These are phyloP conservation scores for Quadroppia sp. DNA, from an alignment of 2,888 invertebrate genomes.

Conservation along the genomic window DNA sequence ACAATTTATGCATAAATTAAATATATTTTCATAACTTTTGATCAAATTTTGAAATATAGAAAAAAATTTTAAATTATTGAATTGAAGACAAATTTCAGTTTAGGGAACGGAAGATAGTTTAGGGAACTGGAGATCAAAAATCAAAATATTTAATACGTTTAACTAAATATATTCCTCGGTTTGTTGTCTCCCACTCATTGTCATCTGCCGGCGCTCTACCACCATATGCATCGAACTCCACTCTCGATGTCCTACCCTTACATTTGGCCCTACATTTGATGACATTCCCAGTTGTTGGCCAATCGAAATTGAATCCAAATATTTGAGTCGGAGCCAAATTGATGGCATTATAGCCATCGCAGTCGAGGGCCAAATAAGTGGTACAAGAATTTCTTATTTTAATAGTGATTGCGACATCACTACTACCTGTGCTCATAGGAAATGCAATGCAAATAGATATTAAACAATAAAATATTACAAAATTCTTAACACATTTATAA, in stretches of 20 bases:
- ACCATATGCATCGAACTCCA: background rate
- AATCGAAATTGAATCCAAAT: background rate
- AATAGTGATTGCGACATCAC: background rate
- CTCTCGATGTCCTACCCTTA: background rate
- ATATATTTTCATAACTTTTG: too few relatives aligned
- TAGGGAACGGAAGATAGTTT: background rate
- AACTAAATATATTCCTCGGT: background rate
- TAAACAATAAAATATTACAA: too few relatives aligned
- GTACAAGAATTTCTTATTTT: background rate
- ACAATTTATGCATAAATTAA: too few relatives aligned
- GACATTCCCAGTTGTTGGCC: background rate
- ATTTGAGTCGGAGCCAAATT: background rate
- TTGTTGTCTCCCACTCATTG: background rate
- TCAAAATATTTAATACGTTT: conserved; percentile 13
- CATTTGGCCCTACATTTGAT: background rate
- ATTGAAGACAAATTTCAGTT: background rate
- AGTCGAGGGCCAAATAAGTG: background rate
- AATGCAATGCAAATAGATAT: too few relatives aligned
- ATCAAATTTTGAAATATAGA: too few relatives aligned
- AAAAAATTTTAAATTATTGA: background rate
- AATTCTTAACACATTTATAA: too few relatives aligned
- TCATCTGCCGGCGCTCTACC: background rate
- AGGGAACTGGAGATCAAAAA: background rate
- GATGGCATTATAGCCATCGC: background rate
- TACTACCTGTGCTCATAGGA: too few relatives aligned